Conservation (phyloP, 2,113 vertebrate genomes). For the Potamarius usumacintae region DNA sequence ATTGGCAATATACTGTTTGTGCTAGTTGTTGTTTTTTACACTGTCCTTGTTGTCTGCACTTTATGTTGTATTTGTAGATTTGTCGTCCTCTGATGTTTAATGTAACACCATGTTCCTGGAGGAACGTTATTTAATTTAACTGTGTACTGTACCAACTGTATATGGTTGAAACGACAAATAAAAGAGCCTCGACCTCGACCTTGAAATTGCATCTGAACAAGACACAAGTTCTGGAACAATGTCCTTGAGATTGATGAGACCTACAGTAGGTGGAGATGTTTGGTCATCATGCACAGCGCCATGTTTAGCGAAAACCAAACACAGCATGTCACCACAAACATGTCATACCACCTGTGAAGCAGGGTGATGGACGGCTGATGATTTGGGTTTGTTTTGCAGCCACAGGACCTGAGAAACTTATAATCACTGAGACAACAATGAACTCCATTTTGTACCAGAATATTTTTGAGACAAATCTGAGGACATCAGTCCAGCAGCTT, state of each 20-base stretch:
- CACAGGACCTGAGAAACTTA: background rate
- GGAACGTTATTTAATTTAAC: too few relatives aligned
- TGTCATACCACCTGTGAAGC: background rate
- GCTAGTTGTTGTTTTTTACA: too few relatives aligned
- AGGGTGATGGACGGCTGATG: background rate
- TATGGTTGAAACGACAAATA: too few relatives aligned
- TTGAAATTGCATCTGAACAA: background rate
- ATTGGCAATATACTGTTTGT: too few relatives aligned
- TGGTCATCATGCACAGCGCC: background rate
- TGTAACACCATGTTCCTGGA: too few relatives aligned
- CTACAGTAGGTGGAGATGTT: background rate
- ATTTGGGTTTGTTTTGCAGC: background rate
- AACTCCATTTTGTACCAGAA: background rate
- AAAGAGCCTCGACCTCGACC: too few relatives aligned
- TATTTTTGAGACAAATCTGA: background rate
- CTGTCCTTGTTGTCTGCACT: too few relatives aligned
- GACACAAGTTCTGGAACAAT: background rate
- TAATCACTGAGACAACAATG: too few relatives aligned
- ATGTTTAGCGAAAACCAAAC: background rate
- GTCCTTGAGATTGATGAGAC: background rate
- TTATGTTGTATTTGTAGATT: too few relatives aligned
- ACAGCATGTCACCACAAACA: background rate
- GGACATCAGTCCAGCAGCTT: background rate
- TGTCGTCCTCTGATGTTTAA: too few relatives aligned
- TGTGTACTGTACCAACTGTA: too few relatives aligned